phyloP scores from a whole-genome alignment of 2,797 vertebrate genomes.

The Clarias laeviceps region DNA sequence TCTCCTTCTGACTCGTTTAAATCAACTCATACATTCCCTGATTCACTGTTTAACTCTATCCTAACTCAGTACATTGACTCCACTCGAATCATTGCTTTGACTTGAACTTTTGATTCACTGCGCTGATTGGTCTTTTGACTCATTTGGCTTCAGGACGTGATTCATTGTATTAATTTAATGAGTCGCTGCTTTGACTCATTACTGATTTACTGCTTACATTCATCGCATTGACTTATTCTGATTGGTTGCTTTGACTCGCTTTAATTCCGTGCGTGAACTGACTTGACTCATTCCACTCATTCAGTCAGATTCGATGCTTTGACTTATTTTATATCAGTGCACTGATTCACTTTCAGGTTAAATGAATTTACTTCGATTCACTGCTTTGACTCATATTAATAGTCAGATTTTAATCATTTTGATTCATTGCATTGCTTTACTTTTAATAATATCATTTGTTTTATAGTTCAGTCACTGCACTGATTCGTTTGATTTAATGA shows the following conservation, averaged over 20 bases:
- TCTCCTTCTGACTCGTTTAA: not conserved
- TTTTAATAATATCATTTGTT: no score
- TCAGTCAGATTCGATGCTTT: not conserved
- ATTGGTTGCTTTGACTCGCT: not conserved
- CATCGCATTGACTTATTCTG: not conserved
- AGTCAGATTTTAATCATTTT: no score
- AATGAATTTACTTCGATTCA: not conserved
- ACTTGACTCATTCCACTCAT: not conserved
- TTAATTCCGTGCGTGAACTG: not conserved
- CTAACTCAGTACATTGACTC: not conserved
- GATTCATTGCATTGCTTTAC: no score
- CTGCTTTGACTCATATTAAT: not conserved
- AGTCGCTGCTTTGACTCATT: not conserved
- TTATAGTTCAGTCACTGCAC: no score
- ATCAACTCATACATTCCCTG: not conserved
- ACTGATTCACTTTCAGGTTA: not conserved
- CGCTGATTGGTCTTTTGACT: not conserved
- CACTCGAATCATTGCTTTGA: not conserved
- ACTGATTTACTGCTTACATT: not conserved
- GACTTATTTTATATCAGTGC: not conserved
- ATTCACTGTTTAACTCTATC: not conserved
- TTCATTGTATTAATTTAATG: not conserved
- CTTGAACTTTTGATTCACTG: not conserved
- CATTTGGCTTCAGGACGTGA: not conserved
- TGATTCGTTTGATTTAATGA: no score